phyloP scores from a whole-genome alignment of 2,113 vertebrate genomes.

The Scortum barcoo region DNA sequence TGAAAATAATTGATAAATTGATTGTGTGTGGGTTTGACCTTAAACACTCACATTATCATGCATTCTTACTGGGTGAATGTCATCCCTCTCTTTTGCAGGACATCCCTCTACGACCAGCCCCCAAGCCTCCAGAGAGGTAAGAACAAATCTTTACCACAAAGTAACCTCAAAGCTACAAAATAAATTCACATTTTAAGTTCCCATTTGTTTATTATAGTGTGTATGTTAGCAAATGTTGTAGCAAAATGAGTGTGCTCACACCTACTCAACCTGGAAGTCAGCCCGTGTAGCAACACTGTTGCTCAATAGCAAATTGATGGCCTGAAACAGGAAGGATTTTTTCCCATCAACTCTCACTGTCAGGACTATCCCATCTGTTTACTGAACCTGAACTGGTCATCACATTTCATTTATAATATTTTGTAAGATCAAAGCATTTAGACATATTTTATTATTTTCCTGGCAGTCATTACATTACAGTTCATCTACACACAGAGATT shows the following conservation, averaged over 20 bases:
- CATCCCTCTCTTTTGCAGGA: slow-evolving; percentile 82
- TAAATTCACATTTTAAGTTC: background rate
- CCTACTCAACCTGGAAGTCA: background rate
- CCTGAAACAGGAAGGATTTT: background rate
- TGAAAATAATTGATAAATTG: background rate
- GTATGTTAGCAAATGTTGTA: background rate
- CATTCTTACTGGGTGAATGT: slow-evolving; percentile 10
- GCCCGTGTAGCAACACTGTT: background rate
- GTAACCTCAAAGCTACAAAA: no score
- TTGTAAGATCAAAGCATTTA: slow-evolving; percentile 9
- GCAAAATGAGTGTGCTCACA: background rate
- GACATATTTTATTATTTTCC: background rate
- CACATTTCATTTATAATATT: slow-evolving; percentile 6
- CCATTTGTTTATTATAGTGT: background rate
- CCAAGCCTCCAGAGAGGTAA: slow-evolving; percentile 89
- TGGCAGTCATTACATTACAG: background rate
- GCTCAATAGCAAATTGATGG: background rate
- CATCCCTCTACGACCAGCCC: slow-evolving; percentile 87
- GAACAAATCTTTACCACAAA: no score
- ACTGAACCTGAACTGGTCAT: slow-evolving; percentile 4
- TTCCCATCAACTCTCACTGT: background rate
- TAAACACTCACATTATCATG: background rate
- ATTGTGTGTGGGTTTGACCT: background rate
- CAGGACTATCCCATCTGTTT: slow-evolving; percentile 23
- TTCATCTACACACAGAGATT: background rate